phyloP scores from a whole-genome alignment of 2,797 vertebrate genomes.

The Peromyscus nudipes region DNA sequence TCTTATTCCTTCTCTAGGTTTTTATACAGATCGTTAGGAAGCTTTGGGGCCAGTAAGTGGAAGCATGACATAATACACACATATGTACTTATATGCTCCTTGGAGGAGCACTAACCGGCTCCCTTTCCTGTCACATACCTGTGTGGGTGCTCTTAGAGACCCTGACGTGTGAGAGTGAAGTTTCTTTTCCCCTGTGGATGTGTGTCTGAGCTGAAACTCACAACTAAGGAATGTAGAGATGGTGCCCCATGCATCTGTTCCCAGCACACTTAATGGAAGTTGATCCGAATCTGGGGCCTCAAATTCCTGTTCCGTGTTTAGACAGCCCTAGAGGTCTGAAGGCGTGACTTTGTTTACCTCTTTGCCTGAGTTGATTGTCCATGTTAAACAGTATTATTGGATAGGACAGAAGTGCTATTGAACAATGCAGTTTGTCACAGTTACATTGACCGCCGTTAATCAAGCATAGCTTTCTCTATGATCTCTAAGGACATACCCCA shows the following conservation, averaged over 20 bases:
- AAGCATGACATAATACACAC: not conserved
- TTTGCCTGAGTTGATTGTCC: not conserved
- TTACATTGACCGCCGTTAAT: not conserved
- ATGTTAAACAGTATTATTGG: not conserved
- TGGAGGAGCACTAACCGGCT: too few species aligned
- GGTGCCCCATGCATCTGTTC: not conserved
- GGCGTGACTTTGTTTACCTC: not conserved
- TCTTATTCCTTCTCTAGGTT: not conserved
- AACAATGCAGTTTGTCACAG: not conserved
- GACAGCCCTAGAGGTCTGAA: not conserved
- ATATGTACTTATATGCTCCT: accelerated
- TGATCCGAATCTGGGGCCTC: not conserved
- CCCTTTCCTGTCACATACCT: not conserved
- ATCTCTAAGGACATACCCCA: not conserved
- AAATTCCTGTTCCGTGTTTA: not conserved
- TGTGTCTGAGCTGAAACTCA: not conserved
- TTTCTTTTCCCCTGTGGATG: too few species aligned
- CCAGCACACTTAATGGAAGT: not conserved
- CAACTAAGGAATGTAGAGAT: not conserved
- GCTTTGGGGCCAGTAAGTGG: not conserved
- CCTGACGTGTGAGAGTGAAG: not conserved
- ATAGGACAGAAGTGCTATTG: not conserved
- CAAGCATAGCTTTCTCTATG: not conserved
- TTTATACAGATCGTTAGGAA: not conserved
- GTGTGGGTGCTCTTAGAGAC: not conserved